Conservation (phyloP, 2,797 vertebrate species). For the Sebastes reedi region DNA sequence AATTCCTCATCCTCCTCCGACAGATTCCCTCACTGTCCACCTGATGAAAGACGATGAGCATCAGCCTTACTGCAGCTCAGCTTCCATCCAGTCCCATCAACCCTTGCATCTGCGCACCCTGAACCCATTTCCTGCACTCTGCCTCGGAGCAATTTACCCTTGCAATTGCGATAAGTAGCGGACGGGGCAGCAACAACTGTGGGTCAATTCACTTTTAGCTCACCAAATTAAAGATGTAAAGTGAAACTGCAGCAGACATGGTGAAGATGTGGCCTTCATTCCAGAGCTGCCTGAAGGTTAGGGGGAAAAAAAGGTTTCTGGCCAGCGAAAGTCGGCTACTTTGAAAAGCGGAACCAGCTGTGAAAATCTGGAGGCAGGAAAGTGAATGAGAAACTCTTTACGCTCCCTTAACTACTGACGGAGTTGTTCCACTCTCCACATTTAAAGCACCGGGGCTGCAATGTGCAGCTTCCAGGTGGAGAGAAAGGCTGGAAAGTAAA, state of each 20-base stretch:
- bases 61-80: slow-evolving; percentile 19
- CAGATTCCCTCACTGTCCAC: slow-evolving; percentile 39
- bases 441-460: slow-evolving; percentile 20
- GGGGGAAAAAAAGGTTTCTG: slow-evolving; percentile 19
- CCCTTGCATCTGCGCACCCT: slow-evolving; percentile 50
- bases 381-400: slow-evolving; percentile 48
- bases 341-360: slow-evolving; percentile 40
- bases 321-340: slow-evolving; percentile 17
- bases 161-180: slow-evolving; percentile 56
- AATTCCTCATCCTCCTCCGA: slow-evolving; percentile 53
- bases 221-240: slow-evolving; percentile 68
- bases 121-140: slow-evolving; percentile 71
- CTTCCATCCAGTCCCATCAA: slow-evolving; percentile 44
- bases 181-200: slow-evolving; percentile 48
- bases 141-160: slow-evolving; percentile 70
- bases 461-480: slow-evolving; percentile 17
- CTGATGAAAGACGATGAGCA: slow-evolving; percentile 53
- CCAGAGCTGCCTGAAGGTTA: slow-evolving; percentile 36
- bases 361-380: slow-evolving; percentile 32
- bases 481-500: slow-evolving; percentile 29
- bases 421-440: slow-evolving; percentile 30
- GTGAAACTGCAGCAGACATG: slow-evolving; percentile 49
- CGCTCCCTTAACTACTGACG: slow-evolving; percentile 17
- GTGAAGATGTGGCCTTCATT: slow-evolving; percentile 48
- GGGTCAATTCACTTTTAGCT: slow-evolving; percentile 62